Evolutionary conservation across 1,140 invertebrate species (phyloP).

Genomic region (Tigriopus japonicus): DNA sequence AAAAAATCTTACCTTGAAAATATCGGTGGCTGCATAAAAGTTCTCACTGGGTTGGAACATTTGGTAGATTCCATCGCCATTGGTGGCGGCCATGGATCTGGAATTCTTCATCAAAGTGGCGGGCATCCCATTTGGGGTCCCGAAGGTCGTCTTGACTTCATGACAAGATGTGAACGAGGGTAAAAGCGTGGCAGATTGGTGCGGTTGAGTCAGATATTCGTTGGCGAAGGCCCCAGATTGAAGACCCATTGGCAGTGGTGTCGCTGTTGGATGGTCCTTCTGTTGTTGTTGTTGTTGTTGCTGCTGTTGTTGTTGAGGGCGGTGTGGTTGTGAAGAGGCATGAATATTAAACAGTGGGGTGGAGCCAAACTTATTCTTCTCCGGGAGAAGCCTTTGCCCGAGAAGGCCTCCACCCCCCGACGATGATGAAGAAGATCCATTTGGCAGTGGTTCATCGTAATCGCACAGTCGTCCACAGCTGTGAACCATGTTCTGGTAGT

Average conservation of each 20-base stretch:
- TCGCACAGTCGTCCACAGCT: slow-evolving; percentile 11
- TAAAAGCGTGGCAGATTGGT: background rate
- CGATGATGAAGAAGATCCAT: no score
- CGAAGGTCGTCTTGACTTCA: background rate
- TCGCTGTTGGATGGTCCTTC: background rate
- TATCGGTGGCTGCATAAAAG: slow-evolving; percentile 12
- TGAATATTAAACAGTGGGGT: background rate
- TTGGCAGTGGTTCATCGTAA: background rate
- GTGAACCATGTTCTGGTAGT: background rate
- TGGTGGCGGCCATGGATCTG: background rate
- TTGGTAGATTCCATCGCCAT: background rate
- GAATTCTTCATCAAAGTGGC: background rate
- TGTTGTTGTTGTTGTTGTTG: background rate
- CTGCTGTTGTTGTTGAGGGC: background rate
- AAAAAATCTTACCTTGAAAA: background rate
- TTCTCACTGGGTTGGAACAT: background rate
- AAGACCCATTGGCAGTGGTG: background rate
- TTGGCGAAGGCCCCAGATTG: no score
- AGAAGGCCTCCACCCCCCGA: background rate
- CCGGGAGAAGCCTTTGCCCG: background rate
- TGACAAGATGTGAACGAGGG: background rate
- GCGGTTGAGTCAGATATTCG: no score
- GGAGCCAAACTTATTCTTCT: background rate
- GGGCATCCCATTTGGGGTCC: background rate
- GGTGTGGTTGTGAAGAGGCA: background rate